A percentile compares a stretch with the other conserved stretches of the same genome.
Evolutionary conservation across 2,888 invertebrate species (phyloP).

Genomic region (Salpingus planirostris): DNA sequence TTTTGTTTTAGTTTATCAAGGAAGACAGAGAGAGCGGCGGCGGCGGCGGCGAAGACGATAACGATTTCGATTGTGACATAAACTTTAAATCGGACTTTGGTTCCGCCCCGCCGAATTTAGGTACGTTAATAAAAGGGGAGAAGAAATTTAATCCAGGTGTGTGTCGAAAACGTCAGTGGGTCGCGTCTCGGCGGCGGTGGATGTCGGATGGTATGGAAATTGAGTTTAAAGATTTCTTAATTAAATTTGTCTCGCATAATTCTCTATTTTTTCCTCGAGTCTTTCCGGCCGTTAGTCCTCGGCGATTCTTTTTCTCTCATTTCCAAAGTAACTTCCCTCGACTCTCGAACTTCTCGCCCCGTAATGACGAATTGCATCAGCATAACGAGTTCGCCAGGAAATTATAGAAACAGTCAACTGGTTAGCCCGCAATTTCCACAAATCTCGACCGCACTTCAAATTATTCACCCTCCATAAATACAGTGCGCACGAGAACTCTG

Average conservation of each 20-base stretch:
- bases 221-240: slow-evolving; percentile 19
- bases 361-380: slow-evolving; percentile 15
- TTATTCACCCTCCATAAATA: too few relatives aligned
- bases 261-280: slow-evolving; percentile 11
- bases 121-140: too few relatives aligned
- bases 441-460: too few relatives aligned
- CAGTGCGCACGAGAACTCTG: too few relatives aligned
- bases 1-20: slow-evolving; percentile 21
- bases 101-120: slow-evolving; percentile 15
- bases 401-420: slow-evolving; percentile 8
- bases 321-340: slow-evolving; percentile 9
- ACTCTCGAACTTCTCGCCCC: slow-evolving; percentile 10
- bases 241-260: slow-evolving; percentile 20
- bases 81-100: slow-evolving; percentile 17
- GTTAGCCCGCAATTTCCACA: slow-evolving; percentile 2
- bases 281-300: slow-evolving; percentile 10
- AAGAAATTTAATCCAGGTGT: slow-evolving; percentile 14
- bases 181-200: too few relatives aligned
- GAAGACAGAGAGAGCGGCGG: too few relatives aligned
- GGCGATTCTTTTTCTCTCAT: slow-evolving; percentile 9
- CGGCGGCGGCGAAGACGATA: slow-evolving; percentile 21
- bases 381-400: slow-evolving; percentile 10
- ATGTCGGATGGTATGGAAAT: slow-evolving; percentile 19
- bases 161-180: too few relatives aligned
- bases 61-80: slow-evolving; percentile 12